Percentiles rank a stretch among this genome's conserved stretches.
Evolutionary conservation across 2,113 vertebrate species (phyloP).

Genomic region (Rostratula benghalensis): DNA sequence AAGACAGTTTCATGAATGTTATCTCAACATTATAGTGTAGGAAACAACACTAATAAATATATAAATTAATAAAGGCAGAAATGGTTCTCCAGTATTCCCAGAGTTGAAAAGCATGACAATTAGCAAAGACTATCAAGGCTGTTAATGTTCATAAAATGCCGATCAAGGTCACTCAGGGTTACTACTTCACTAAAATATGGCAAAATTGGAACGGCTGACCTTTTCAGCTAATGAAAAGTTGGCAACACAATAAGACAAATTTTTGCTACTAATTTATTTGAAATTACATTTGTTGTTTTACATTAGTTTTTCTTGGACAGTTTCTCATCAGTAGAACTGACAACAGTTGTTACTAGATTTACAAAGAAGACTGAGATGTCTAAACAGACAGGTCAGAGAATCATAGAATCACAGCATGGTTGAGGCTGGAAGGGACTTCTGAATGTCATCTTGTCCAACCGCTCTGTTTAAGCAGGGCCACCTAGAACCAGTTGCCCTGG

Average conservation of each 20-base stretch:
- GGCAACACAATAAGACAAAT: background rate
- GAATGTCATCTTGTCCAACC: background rate
- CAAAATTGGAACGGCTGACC: background rate
- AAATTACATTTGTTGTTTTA: background rate
- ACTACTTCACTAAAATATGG: constrained; percentile 6
- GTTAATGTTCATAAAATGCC: background rate
- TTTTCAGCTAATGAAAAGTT: background rate
- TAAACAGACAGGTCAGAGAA: background rate
- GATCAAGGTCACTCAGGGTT: background rate
- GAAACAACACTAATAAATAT: constrained; percentile 22
- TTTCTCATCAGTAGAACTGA: background rate
- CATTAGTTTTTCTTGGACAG: background rate
- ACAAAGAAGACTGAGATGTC: background rate
- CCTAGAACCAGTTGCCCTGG: background rate
- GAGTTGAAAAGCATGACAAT: background rate
- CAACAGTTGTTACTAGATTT: background rate
- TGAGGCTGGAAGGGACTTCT: background rate
- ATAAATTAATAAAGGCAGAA: constrained; percentile 32
- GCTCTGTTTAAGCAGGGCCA: background rate
- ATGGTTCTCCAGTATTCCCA: background rate
- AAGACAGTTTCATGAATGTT: background rate
- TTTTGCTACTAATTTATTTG: background rate
- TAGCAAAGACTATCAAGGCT: constrained; percentile 12
- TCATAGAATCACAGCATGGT: background rate
- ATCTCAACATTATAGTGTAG: background rate